Evolutionary conservation across 2,888 invertebrate genomes (phyloP).

Genomic region (Rhopalosiphum nymphaeae): DNA sequence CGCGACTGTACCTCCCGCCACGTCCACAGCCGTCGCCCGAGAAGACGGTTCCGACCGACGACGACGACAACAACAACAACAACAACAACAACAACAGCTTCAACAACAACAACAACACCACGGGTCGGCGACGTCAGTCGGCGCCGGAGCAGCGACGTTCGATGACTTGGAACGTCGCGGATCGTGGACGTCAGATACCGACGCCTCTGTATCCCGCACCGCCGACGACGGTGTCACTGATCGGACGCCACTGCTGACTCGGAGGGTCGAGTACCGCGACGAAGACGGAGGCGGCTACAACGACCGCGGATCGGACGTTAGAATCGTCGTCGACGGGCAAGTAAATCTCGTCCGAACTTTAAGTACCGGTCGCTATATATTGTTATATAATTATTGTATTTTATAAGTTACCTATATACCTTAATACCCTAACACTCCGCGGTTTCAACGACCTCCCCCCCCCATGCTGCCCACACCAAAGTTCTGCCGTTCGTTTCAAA

Average conservation of each 20-base stretch:
- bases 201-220: not conserved
- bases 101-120: not conserved
- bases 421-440: too few relatives aligned
- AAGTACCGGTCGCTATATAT: not conserved
- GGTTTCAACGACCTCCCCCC: not conserved
- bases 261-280: not conserved
- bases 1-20: not conserved
- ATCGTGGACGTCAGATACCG: not conserved
- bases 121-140: constrained; percentile 2
- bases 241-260: constrained; percentile 41
- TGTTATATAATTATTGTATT: not conserved
- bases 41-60: not conserved
- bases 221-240: constrained; percentile 9
- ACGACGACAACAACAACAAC: not conserved
- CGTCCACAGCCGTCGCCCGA: not conserved
- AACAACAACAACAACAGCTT: not conserved
- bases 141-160: not conserved
- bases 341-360: constrained; percentile 7
- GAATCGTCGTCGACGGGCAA: constrained; percentile 10
- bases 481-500: not conserved
- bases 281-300: not conserved
- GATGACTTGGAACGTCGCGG: not conserved
- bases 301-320: not conserved
- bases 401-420: too few relatives aligned
- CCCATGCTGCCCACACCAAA: not conserved